Base-by-base conservation (phyloP, 2,797 vertebrate species). In the Sternotherus odoratus region DNA sequence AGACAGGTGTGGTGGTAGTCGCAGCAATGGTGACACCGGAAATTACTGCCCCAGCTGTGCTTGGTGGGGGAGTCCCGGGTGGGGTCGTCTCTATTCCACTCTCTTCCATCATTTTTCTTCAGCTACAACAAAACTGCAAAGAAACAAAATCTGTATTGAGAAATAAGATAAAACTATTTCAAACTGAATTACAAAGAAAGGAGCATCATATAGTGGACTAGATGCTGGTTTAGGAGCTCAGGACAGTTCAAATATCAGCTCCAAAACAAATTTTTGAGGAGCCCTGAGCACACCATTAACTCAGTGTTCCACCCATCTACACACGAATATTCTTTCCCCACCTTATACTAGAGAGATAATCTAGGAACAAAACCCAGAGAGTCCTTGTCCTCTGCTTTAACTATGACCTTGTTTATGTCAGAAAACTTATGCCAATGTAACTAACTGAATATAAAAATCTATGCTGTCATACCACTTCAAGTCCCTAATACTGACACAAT, bases 61-160 rank as follows among this genome's bases (percentile, higher is more conserved):
- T 97, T 13, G 97, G 98, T 5, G 98, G 98, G 0, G 99, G 99
- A 2, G 98, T 99, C 53, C 97, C 96, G 3, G 99, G 99, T 1
- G 99, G 99, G 1, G 99, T 99, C 0, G 98, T 99, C 97, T 99
- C 99, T 97, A 99, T 98, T 90, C 99, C 99, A 87, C 99, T 99
- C 96, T 99, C 99, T 98, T 99, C 99, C 99, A 99, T 99, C 99
- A 99, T 99, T 96, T 99, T 99, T 89, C 95, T 95, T 95, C 89
- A 96, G 36, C 19, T 83, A 95, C 0, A 0, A 80, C 86, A 82
- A 82, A 66, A 7, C 97, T 97, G 36, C 6, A 39, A 91, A 82
- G 4, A 49, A 1, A 43, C 26, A 24, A 43, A 9, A 1, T 0
- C 0, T 36, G 36, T 28, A 4, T 60, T 80, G 24, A 96, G 46